A percentile compares a stretch with the other conserved stretches of the same genome.
phyloP scores from a whole-genome alignment of 2,113 vertebrate species.

The Bungarus multicinctus region DNA sequence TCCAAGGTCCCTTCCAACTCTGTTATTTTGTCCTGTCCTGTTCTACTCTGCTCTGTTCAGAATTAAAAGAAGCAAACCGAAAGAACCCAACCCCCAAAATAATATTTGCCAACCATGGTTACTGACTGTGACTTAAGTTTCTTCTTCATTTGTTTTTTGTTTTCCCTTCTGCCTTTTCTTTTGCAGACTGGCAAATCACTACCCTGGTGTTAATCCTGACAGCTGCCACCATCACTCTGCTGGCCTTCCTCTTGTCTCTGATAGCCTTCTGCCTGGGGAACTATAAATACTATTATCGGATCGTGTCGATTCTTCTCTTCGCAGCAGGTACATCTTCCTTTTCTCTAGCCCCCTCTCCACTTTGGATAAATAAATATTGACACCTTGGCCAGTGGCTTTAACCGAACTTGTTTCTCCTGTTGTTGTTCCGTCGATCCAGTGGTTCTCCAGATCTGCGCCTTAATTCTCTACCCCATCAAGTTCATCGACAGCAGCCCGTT shows the following conservation, averaged over 20 bases:
- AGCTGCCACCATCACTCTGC: conserved; percentile 68
- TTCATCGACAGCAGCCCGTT: conserved; percentile 77
- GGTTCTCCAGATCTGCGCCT: conserved; percentile 78
- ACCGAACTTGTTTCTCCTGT: neutral
- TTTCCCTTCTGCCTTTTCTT: neutral
- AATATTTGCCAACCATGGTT: neutral
- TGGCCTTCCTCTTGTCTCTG: conserved; percentile 74
- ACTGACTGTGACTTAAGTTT: neutral
- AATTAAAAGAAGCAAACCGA: neutral
- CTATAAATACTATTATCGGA: conserved; percentile 71
- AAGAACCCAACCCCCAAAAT: neutral
- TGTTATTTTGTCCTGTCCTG: too few relatives aligned
- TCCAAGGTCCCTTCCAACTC: too few relatives aligned
- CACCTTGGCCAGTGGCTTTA: neutral
- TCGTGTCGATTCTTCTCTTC: conserved; percentile 75
- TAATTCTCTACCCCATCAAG: conserved; percentile 81
- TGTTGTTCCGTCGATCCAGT: conserved; percentile 59
- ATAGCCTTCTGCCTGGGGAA: conserved; percentile 75
- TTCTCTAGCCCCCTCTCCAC: neutral
- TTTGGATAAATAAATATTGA: neutral
- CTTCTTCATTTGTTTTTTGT: neutral
- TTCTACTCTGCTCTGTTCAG: too few relatives aligned
- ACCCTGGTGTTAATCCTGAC: conserved; percentile 74
- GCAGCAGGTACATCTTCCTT: conserved; percentile 68
- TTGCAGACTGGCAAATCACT: conserved; percentile 82